Conservation (phyloP, 1,140 invertebrate species). For the Vanessa tameamea region DNA sequence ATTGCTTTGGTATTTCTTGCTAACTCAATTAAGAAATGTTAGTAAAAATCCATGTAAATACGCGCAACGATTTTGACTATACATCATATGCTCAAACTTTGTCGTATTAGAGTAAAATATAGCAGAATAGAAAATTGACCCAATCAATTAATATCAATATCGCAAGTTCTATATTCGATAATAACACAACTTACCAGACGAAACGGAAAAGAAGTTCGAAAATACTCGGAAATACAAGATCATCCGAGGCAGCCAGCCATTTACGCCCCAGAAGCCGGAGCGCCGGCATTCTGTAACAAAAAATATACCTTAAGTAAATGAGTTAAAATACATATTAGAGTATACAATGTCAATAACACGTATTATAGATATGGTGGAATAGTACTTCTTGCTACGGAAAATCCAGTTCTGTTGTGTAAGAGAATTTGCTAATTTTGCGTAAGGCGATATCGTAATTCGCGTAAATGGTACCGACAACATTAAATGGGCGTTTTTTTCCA, state of each 20-base stretch:
- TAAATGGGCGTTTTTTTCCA: constrained; percentile 6
- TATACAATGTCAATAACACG: constrained; percentile 7
- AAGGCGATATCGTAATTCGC: constrained; percentile 35
- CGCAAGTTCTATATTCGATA: not conserved
- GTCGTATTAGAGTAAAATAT: too few relatives aligned
- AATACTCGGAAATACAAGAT: constrained; percentile 89
- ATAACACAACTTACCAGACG: constrained; percentile 83
- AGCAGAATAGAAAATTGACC: too few relatives aligned
- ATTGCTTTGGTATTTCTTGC: constrained; percentile 21
- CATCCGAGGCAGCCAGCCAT: constrained; percentile 89
- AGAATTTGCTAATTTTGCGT: constrained; percentile 37
- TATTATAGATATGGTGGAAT: constrained; percentile 5
- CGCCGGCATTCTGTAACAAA: constrained; percentile 84
- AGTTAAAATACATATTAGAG: not conserved
- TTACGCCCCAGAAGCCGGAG: constrained; percentile 88
- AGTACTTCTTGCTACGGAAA: constrained; percentile 26
- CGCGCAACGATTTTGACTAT: not conserved
- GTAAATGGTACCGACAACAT: constrained; percentile 13
- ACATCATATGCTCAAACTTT: too few relatives aligned
- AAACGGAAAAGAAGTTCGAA: constrained; percentile 87
- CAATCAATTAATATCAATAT: not conserved
- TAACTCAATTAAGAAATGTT: constrained; percentile 22
- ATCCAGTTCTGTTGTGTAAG: constrained; percentile 30
- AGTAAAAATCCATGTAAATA: not conserved
- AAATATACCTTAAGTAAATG: constrained; percentile 29